A percentile compares a stretch with the other conserved stretches of the same genome.
Conservation (phyloP, 1,140 invertebrate species). For the Pseudomyrmex concolor region DNA sequence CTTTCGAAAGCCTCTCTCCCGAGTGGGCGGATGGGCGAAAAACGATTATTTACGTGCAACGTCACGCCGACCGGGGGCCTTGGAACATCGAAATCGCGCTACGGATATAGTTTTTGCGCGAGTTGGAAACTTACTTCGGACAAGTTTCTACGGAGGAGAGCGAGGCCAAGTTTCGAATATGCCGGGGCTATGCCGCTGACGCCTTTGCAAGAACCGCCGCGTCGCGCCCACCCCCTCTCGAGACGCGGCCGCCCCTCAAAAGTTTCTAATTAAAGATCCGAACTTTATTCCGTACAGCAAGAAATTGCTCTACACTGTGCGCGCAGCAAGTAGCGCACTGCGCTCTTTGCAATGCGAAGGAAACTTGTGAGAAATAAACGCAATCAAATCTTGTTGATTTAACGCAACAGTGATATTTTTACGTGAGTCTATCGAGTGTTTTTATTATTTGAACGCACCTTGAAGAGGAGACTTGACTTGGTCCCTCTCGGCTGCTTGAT, state of each 20-base stretch:
- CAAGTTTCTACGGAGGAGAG: constrained; percentile 73
- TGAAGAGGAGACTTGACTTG: constrained; percentile 92
- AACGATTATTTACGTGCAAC: constrained; percentile 78
- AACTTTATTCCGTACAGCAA: constrained; percentile 76
- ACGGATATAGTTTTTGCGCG: constrained; percentile 73
- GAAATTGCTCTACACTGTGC: constrained; percentile 56
- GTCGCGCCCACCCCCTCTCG: constrained; percentile 35
- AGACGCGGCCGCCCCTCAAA: constrained; percentile 72
- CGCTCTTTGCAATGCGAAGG: constrained; percentile 23
- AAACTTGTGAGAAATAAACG: constrained; percentile 10
- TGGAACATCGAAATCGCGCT: constrained; percentile 66
- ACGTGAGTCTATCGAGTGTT: background rate
- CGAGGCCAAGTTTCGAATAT: constrained; percentile 78
- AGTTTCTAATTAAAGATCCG: constrained; percentile 84
- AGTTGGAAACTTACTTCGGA: constrained; percentile 70
- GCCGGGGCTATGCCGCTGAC: constrained; percentile 79
- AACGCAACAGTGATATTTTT: background rate
- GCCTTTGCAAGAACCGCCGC: constrained; percentile 80
- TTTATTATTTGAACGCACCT: constrained; percentile 85
- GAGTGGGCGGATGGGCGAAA: constrained; percentile 59
- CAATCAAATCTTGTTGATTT: too few species aligned
- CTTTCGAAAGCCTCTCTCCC: constrained; percentile 3
- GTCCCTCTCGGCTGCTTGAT: constrained; percentile 90
- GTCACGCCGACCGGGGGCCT: constrained; percentile 67
- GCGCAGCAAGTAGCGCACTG: constrained; percentile 25